Conservation (phyloP, 2,888 invertebrate genomes). For the Caenorhabditis macrosperma region DNA sequence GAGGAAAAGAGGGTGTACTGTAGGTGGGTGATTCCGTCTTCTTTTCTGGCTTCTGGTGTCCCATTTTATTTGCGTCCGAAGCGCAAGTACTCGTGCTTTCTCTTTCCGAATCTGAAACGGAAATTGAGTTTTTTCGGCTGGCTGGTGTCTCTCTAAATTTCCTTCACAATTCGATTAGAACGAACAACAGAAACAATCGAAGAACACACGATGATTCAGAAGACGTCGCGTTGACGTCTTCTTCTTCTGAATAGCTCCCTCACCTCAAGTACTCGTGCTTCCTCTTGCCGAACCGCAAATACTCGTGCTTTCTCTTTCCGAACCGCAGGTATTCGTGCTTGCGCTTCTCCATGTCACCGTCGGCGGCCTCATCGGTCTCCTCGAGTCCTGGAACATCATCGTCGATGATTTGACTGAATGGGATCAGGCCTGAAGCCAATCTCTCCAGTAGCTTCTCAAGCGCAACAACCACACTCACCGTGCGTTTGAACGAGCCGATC, state of each 20-base stretch:
- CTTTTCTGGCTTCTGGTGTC: background rate
- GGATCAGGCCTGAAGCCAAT: conserved; percentile 16
- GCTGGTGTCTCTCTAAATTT: too few relatives aligned
- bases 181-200: background rate
- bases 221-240: background rate
- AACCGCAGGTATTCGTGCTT: conserved; percentile 78
- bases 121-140: background rate
- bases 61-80: conserved; percentile 74
- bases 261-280: conserved; percentile 80
- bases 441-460: background rate
- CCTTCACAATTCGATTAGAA: background rate
- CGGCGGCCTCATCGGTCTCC: conserved; percentile 46
- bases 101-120: conserved; percentile 74
- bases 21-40: background rate
- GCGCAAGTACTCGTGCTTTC: conserved; percentile 80
- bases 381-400: conserved; percentile 43
- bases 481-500: conserved; percentile 76
- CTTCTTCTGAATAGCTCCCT: background rate
- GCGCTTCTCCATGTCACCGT: conserved; percentile 71
- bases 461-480: conserved; percentile 58
- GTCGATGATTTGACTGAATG: conserved; percentile 7
- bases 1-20: conserved; percentile 5
- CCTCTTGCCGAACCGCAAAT: conserved; percentile 75
- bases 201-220: too few relatives aligned
- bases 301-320: conserved; percentile 79